These are phyloP conservation scores for Cuculus canorus DNA, from an alignment of 2,797 vertebrate species.

Conservation along the genomic window DNA sequence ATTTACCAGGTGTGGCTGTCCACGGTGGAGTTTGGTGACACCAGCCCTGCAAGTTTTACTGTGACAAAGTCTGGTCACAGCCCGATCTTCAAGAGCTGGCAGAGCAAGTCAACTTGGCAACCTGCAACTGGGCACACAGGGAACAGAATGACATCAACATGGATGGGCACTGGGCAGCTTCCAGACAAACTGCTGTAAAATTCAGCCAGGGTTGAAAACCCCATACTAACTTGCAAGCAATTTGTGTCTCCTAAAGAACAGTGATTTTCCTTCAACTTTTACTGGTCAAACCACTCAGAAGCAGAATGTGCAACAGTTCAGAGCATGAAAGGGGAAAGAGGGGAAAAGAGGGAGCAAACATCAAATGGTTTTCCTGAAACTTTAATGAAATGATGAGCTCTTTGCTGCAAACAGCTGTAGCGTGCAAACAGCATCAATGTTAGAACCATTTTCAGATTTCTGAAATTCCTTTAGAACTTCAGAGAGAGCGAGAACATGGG, in stretches of 20 bases:
- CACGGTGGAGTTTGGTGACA: neutral
- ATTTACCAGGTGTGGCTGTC: rapidly evolving
- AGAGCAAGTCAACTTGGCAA: neutral
- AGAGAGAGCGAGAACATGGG: neutral
- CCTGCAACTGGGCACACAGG: neutral
- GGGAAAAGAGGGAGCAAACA: neutral
- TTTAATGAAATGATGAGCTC: neutral
- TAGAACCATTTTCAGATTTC: neutral
- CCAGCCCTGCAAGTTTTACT: rapidly evolving
- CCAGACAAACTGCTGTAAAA: neutral
- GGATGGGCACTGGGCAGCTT: neutral
- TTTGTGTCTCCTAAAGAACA: neutral
- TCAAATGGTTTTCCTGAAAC: neutral
- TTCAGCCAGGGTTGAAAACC: neutral
- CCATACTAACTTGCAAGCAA: neutral
- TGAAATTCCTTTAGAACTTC: neutral
- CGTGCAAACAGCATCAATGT: neutral
- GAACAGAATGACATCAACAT: rapidly evolving
- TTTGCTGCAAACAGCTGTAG: neutral
- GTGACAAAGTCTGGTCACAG: neutral
- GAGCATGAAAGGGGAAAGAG: neutral
- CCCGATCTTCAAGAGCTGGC: neutral
- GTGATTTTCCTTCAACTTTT: neutral
- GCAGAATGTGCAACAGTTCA: neutral
- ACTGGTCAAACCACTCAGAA: neutral